A percentile compares a stretch with the other conserved stretches of the same genome.
These are phyloP conservation scores for Hemicrepidius hirtus DNA, from an alignment of 2,888 invertebrate genomes.

Conservation along the genomic window DNA sequence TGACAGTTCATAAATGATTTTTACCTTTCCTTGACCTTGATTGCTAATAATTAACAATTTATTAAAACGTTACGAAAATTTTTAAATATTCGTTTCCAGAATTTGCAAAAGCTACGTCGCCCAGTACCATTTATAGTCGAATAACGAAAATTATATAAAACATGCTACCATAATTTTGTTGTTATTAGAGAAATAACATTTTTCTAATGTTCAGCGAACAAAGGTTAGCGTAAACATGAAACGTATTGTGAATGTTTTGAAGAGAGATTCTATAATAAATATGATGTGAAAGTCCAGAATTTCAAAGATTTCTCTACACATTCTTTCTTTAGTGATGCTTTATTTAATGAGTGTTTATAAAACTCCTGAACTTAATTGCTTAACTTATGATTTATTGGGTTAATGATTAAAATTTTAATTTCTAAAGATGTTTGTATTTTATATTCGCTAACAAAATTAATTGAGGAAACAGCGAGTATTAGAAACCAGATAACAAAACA, in stretches of 20 bases:
- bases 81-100: slow-evolving; percentile 3
- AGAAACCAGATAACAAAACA: too few relatives aligned
- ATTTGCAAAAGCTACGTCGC: background rate
- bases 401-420: too few relatives aligned
- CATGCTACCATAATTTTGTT: too few relatives aligned
- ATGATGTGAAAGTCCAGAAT: slow-evolving; percentile 38
- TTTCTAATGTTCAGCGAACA: background rate
- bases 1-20: slow-evolving; percentile 11
- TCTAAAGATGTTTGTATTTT: too few relatives aligned
- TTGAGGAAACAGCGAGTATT: too few relatives aligned
- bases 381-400: too few relatives aligned
- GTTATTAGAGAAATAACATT: slow-evolving; percentile 3
- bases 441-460: too few relatives aligned
- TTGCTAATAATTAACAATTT: slow-evolving; percentile 10
- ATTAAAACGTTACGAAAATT: slow-evolving; percentile 27
- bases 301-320: slow-evolving; percentile 38
- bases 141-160: background rate
- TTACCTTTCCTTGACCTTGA: slow-evolving; percentile 33
- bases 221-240: background rate
- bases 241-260: slow-evolving; percentile 30
- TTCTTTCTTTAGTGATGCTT: background rate
- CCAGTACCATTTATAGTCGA: too few relatives aligned
- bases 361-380: too few relatives aligned
- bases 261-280: slow-evolving; percentile 27
- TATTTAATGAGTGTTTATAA: slow-evolving; percentile 1